Evolutionary conservation across 2,113 vertebrate species (phyloP).

Genomic region (Rhodinocichla rosea): DNA sequence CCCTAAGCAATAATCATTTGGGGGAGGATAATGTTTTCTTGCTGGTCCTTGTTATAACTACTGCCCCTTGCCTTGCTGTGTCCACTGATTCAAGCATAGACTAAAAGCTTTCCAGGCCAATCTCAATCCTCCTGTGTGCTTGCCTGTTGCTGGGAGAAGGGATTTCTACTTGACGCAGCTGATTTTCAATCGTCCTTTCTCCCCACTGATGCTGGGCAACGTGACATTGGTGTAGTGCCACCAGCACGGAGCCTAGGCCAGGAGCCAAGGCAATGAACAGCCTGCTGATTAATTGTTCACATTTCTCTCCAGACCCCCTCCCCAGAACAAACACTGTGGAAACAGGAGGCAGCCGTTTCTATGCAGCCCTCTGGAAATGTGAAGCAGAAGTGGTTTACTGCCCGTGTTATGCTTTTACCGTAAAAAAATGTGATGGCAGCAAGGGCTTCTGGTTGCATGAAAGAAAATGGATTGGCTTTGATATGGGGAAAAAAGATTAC

Average conservation of each 20-base stretch:
- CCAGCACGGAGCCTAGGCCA: not conserved
- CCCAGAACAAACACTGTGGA: constrained; percentile 1
- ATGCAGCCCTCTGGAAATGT: not conserved
- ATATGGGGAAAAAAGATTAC: not conserved
- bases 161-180: not conserved
- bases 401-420: not conserved
- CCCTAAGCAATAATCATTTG: not conserved
- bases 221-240: not conserved
- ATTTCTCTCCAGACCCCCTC: not conserved
- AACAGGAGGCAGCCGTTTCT: not conserved
- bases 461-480: not conserved
- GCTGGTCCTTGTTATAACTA: not conserved
- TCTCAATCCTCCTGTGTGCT: not conserved
- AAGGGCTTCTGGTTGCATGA: not conserved
- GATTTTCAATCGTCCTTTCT: not conserved
- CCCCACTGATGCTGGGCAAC: not conserved
- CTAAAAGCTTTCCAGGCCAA: not conserved
- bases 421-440: not conserved
- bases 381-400: not conserved
- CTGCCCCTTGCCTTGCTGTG: not conserved
- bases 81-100: not conserved
- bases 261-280: constrained; percentile 13
- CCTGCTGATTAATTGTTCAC: constrained; percentile 44
- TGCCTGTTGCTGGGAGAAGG: not conserved
- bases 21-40: not conserved